Percentiles rank a stretch among this genome's conserved stretches.
Conservation (phyloP, 2,113 vertebrate species). For the Zosterops pallidus region DNA sequence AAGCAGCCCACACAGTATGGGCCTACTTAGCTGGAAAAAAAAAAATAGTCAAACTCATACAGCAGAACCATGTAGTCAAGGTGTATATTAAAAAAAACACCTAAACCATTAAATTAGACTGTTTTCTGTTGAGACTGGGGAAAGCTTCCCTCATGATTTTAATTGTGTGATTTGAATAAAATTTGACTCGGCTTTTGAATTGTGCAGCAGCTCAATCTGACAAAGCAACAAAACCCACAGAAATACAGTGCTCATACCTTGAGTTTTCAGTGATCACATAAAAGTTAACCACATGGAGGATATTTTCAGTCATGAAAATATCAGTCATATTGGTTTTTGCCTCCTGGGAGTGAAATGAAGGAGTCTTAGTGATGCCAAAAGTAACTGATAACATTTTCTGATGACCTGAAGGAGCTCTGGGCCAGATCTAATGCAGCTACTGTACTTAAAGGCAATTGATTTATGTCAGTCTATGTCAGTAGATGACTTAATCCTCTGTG, state of each 20-base stretch:
- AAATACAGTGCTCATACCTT: not conserved
- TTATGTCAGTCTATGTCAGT: not conserved
- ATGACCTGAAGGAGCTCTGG: not conserved
- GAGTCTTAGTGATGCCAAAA: not conserved
- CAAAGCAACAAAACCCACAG: not conserved
- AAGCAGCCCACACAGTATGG: not conserved
- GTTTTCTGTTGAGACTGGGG: not conserved
- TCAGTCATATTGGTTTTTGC: no score
- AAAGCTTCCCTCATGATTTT: not conserved
- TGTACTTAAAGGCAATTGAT: not conserved
- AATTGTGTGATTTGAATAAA: not conserved
- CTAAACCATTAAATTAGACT: not conserved
- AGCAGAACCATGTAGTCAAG: not conserved
- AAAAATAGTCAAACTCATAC: not conserved
- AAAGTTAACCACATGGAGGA: not conserved
- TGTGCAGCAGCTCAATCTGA: not conserved
- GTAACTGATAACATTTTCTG: not conserved
- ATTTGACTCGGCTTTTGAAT: not conserved
- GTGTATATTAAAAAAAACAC: not conserved
- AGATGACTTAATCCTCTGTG: not conserved
- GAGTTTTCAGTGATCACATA: not conserved
- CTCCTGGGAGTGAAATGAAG: not conserved
- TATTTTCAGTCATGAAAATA: not conserved
- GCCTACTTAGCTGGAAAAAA: not conserved
- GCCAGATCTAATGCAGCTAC: not conserved